These are phyloP conservation scores for Platichthys flesus DNA, from an alignment of 2,113 vertebrate species.

Conservation along the genomic window DNA sequence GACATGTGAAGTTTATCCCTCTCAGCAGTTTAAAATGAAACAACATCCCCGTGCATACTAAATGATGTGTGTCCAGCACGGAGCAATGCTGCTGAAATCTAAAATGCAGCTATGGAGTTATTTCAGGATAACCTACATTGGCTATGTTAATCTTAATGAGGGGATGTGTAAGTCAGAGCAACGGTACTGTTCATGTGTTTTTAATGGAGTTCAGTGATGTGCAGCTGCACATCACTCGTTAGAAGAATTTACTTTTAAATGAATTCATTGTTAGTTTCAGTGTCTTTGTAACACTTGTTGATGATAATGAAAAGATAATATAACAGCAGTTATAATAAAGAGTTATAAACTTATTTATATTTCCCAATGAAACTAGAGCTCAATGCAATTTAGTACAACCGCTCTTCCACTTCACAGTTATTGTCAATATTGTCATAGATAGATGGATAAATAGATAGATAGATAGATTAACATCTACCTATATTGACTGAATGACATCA, in stretches of 20 bases:
- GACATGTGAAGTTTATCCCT: not conserved
- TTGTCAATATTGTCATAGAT: not conserved
- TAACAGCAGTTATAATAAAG: not conserved
- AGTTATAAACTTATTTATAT: too few relatives aligned
- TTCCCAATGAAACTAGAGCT: not conserved
- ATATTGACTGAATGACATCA: not conserved
- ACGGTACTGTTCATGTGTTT: not conserved
- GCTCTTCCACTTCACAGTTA: not conserved
- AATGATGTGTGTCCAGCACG: not conserved
- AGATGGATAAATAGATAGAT: not conserved
- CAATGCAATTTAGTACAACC: not conserved
- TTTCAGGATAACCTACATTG: not conserved
- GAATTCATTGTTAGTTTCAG: not conserved
- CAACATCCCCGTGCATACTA: not conserved
- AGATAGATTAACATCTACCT: not conserved
- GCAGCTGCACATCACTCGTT: not conserved
- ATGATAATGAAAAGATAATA: not conserved
- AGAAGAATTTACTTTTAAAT: not conserved
- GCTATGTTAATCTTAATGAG: not conserved
- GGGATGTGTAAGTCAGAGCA: not conserved
- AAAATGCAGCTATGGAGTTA: slow-evolving; percentile 3
- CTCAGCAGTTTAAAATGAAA: not conserved
- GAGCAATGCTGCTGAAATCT: not conserved
- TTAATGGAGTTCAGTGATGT: not conserved
- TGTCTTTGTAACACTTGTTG: not conserved